Percentiles rank a stretch among this genome's conserved stretches.
phyloP scores from a whole-genome alignment of 1,140 invertebrate species.

The Pararge aegeria region DNA sequence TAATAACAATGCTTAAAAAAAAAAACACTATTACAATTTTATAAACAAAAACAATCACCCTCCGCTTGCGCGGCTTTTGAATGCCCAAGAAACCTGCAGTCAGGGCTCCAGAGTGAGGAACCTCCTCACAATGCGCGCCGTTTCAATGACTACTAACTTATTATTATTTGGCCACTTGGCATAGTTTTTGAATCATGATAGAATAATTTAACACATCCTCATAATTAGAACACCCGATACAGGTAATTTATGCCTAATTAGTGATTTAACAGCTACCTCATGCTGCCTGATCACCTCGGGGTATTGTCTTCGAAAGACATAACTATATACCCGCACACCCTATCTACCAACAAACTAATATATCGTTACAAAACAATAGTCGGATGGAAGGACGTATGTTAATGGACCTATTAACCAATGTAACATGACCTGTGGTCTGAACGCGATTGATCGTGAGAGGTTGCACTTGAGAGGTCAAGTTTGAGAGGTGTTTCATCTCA shows the following conservation, averaged over 20 bases:
- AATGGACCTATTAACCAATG: conserved; percentile 35
- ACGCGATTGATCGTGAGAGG: conserved; percentile 13
- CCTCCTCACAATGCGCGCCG: too few species aligned
- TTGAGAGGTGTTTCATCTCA: conserved; percentile 43
- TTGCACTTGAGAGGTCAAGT: conserved; percentile 32
- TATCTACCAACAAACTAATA: conserved; percentile 23
- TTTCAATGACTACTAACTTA: too few species aligned
- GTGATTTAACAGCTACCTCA: background rate
- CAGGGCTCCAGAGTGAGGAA: too few species aligned
- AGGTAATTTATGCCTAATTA: background rate
- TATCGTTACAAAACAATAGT: conserved; percentile 30
- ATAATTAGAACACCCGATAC: background rate
- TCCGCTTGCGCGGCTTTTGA: too few species aligned
- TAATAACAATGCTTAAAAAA: too few species aligned
- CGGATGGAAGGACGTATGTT: conserved; percentile 53
- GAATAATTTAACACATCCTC: too few species aligned
- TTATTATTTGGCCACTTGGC: too few species aligned
- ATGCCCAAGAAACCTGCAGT: too few species aligned
- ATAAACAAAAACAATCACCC: too few species aligned
- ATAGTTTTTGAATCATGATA: too few species aligned
- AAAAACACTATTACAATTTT: too few species aligned
- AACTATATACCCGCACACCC: conserved; percentile 6
- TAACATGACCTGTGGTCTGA: conserved; percentile 33
- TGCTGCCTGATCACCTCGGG: background rate
- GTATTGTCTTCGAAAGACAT: conserved; percentile 20